A percentile compares a stretch with the other conserved stretches of the same genome.
Conservation (phyloP, 2,888 invertebrate genomes). For the Nemotelus nigrinus region DNA sequence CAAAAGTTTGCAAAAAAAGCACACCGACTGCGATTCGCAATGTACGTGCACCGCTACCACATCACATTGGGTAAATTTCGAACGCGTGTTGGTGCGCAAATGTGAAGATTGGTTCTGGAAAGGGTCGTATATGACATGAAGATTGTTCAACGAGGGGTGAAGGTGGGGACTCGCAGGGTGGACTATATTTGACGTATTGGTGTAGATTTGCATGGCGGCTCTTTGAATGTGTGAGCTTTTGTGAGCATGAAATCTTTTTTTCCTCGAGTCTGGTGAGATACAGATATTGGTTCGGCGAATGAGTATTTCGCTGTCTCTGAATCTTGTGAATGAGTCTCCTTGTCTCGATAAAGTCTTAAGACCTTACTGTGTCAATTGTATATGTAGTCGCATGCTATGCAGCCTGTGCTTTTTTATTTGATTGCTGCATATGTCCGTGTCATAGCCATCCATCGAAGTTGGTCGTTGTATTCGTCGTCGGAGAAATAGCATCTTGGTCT, state of each 20-base stretch:
- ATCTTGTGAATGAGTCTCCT: neutral
- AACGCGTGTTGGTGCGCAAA: too few relatives aligned
- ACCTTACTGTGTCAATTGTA: neutral
- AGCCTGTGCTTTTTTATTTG: neutral
- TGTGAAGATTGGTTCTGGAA: neutral
- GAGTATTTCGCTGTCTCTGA: neutral
- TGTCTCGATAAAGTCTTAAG: neutral
- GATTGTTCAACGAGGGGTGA: neutral
- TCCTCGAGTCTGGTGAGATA: neutral
- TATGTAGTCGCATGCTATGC: neutral
- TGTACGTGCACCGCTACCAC: too few relatives aligned
- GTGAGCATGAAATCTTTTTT: neutral
- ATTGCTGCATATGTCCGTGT: neutral
- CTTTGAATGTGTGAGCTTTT: too few relatives aligned
- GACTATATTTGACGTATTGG: too few relatives aligned
- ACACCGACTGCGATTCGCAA: neutral
- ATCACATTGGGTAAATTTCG: too few relatives aligned
- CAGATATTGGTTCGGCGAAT: neutral
- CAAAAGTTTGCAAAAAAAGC: slow-evolving; percentile 37
- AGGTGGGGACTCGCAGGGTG: neutral
- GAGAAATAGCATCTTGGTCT: slow-evolving; percentile 10
- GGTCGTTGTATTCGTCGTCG: neutral
- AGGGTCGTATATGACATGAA: neutral
- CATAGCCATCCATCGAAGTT: neutral
- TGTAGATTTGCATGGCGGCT: too few relatives aligned